These are phyloP conservation scores for Spialia ferax DNA, from an alignment of 2,888 invertebrate genomes.

Conservation along the genomic window DNA sequence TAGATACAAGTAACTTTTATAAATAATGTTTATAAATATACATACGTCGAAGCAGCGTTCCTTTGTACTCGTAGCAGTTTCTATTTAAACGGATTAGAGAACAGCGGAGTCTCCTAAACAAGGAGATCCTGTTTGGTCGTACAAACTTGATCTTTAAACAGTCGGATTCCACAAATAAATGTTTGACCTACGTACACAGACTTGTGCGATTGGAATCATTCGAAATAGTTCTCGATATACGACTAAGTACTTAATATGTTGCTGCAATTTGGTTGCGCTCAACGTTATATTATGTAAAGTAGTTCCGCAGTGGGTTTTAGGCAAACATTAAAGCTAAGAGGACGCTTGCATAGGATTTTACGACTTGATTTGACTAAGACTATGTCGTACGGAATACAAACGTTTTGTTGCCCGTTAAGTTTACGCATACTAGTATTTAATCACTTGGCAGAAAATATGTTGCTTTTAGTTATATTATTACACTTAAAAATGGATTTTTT, in stretches of 20 bases:
- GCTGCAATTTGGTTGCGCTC: conserved; percentile 6
- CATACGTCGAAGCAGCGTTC: background rate
- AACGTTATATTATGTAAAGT: conserved; percentile 31
- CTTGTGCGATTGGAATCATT: conserved; percentile 25
- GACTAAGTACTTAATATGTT: too few species aligned
- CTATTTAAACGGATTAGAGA: conserved; percentile 26
- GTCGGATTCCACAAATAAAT: conserved; percentile 19
- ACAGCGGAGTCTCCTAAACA: conserved; percentile 22
- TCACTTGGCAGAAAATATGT: background rate
- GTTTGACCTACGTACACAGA: conserved; percentile 21
- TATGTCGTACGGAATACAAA: conserved; percentile 20
- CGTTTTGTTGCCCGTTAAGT: conserved; percentile 9
- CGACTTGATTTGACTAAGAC: conserved; percentile 29
- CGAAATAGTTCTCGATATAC: conserved; percentile 25
- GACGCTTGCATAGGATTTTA: conserved; percentile 34
- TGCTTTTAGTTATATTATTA: background rate
- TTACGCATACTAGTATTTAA: background rate
- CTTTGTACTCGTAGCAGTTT: conserved; percentile 23
- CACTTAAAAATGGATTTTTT: background rate
- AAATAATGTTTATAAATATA: conserved; percentile 1
- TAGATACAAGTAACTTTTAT: background rate
- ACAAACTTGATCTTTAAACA: conserved; percentile 25
- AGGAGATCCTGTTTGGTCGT: conserved; percentile 23
- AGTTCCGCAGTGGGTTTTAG: conserved; percentile 30
- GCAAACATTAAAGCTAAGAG: conserved; percentile 32